These are phyloP conservation scores for Sandelia bainsii DNA, from an alignment of 2,797 vertebrate genomes.

Conservation along the genomic window DNA sequence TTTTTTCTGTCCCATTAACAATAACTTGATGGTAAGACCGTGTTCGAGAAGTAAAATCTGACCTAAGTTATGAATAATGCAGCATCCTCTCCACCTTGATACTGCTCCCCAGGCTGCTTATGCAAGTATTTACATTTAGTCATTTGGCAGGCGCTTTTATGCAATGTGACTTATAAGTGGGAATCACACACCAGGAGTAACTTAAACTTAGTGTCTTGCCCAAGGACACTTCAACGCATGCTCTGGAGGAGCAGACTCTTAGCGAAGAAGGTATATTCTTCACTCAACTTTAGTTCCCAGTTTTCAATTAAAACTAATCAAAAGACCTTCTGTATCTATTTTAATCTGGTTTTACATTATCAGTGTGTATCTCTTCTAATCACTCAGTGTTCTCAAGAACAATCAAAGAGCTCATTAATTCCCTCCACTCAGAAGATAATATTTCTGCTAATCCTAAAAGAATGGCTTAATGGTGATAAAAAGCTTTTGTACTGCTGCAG, in stretches of 20 bases:
- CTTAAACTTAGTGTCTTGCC: too few relatives aligned
- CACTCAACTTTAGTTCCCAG: background rate
- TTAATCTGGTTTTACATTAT: too few relatives aligned
- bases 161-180: too few relatives aligned
- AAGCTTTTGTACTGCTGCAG: background rate
- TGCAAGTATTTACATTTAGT: background rate
- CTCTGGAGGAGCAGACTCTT: background rate
- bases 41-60: background rate
- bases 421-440: background rate
- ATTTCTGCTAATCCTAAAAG: slow-evolving; percentile 8
- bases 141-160: too few relatives aligned
- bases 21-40: background rate
- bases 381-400: slow-evolving; percentile 1
- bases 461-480: slow-evolving; percentile 1
- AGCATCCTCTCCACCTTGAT: background rate
- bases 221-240: too few relatives aligned
- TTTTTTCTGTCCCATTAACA: background rate
- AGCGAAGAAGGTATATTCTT: background rate
- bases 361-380: background rate
- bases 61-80: slow-evolving; percentile 1
- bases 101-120: background rate
- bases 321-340: background rate
- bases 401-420: background rate
- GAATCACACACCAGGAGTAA: too few relatives aligned
- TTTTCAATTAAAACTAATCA: background rate